These are phyloP conservation scores for Calycopis cecrops DNA, from an alignment of 1,140 invertebrate species.

Conservation along the genomic window DNA sequence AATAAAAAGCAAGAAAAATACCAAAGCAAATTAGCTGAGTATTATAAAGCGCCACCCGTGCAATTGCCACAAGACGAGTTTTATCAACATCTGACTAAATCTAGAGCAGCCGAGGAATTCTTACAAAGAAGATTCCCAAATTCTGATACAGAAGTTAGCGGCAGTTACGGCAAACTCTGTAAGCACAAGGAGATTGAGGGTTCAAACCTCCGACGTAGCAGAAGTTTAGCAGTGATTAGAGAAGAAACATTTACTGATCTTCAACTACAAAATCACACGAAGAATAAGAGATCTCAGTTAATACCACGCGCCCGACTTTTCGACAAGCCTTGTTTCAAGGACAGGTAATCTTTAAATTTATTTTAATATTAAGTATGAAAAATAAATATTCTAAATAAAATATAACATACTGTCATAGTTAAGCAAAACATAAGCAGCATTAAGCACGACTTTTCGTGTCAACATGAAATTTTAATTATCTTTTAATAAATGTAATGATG, in stretches of 20 bases:
- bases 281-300: constrained; percentile 80
- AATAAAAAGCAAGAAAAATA: constrained; percentile 69
- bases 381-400: too few species aligned
- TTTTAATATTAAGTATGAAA: too few species aligned
- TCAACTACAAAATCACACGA: constrained; percentile 77
- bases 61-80: constrained; percentile 69
- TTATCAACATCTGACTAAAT: constrained; percentile 66
- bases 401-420: too few species aligned
- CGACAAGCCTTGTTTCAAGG: constrained; percentile 82
- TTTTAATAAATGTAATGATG: too few species aligned
- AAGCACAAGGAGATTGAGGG: constrained; percentile 73
- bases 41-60: constrained; percentile 56
- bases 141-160: constrained; percentile 64
- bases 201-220: constrained; percentile 81
- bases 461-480: too few species aligned
- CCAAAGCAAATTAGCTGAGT: constrained; percentile 66
- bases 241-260: constrained; percentile 83
- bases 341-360: constrained; percentile 69
- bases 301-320: constrained; percentile 86
- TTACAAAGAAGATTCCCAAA: constrained; percentile 62
- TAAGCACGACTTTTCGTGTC: too few species aligned
- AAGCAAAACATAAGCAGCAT: too few species aligned
- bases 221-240: constrained; percentile 85
- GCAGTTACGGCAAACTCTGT: constrained; percentile 65
- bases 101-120: constrained; percentile 64